Conservation (phyloP, 2,888 invertebrate species). For the Chirona hameri region DNA sequence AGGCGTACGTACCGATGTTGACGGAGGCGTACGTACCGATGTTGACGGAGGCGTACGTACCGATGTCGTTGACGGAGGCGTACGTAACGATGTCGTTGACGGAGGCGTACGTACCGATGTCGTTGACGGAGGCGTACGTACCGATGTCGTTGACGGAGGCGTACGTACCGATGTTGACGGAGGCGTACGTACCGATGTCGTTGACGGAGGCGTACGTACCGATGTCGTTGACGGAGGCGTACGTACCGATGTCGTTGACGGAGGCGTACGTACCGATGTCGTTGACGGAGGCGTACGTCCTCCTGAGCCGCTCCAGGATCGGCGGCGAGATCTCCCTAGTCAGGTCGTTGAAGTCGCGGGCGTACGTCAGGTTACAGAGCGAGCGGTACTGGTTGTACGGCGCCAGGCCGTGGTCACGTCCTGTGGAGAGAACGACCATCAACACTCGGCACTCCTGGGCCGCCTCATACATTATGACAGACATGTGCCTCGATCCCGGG, state of each 20-base stretch:
- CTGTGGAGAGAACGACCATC: constrained; percentile 39
- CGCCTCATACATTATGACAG: too few species aligned
- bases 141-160: constrained; percentile 57
- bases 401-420: constrained; percentile 51
- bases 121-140: constrained; percentile 54
- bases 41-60: too few species aligned
- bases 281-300: constrained; percentile 52
- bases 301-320: constrained; percentile 46
- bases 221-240: constrained; percentile 56
- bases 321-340: constrained; percentile 48
- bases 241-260: constrained; percentile 57
- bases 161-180: too few species aligned
- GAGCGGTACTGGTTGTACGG: constrained; percentile 51
- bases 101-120: constrained; percentile 54
- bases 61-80: constrained; percentile 56
- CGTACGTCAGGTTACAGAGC: constrained; percentile 51
- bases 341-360: constrained; percentile 52
- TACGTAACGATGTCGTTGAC: constrained; percentile 58
- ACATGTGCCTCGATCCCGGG: too few species aligned
- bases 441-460: too few species aligned
- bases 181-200: constrained; percentile 57
- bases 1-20: constrained; percentile 54
- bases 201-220: constrained; percentile 54
- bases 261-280: constrained; percentile 57
- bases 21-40: constrained; percentile 52